Conservation (phyloP, 2,113 vertebrate species). For the Catharus bicknelli region DNA sequence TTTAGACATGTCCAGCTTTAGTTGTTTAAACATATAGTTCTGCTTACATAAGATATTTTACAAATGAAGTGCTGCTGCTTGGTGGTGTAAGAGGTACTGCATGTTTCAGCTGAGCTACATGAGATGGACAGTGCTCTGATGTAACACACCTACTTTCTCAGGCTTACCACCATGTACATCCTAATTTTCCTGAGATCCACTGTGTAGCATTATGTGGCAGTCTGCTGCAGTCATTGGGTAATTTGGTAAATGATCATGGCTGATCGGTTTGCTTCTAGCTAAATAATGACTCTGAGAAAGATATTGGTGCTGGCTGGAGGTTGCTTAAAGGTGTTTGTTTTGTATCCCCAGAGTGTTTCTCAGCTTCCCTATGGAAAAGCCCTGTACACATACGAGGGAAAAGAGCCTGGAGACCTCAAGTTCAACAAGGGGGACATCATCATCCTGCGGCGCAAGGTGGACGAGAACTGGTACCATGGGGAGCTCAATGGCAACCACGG, state of each 20-base stretch:
- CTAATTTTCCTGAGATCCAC: not conserved
- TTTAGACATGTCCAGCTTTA: not conserved
- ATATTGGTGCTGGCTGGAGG: not conserved
- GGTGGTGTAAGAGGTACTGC: not conserved
- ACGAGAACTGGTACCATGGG: constrained; percentile 96
- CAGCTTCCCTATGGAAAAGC: constrained; percentile 93
- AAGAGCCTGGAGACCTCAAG: constrained; percentile 94
- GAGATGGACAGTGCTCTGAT: not conserved
- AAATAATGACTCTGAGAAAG: not conserved
- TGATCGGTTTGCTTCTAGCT: not conserved
- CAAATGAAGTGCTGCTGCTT: not conserved
- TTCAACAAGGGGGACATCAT: constrained; percentile 96
- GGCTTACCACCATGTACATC: fast-evolving
- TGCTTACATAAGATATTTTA: not conserved
- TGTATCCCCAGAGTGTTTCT: constrained; percentile 82
- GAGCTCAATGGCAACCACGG: constrained; percentile 92
- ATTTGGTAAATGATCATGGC: not conserved
- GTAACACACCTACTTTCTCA: not conserved
- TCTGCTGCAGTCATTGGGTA: not conserved
- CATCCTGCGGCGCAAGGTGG: constrained; percentile 90
- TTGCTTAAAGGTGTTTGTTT: not conserved
- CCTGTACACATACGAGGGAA: constrained; percentile 93
- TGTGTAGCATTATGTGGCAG: fast-evolving
- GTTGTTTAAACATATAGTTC: not conserved
- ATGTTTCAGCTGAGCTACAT: not conserved